These are phyloP conservation scores for Eriosoma lanigerum DNA, from an alignment of 1,140 invertebrate genomes.

Conservation along the genomic window DNA sequence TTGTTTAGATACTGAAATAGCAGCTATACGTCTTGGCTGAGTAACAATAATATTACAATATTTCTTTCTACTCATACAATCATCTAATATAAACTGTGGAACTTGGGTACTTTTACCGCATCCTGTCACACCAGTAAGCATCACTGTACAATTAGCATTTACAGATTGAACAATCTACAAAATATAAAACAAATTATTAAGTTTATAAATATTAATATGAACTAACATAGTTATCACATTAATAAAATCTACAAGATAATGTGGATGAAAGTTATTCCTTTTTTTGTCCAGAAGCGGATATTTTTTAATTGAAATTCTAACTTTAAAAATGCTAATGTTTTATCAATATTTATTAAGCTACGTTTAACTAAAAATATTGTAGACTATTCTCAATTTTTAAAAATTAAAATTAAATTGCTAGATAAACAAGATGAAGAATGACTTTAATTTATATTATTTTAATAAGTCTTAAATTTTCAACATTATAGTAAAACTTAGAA, in stretches of 20 bases:
- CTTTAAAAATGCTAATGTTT: no score
- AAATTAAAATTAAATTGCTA: no score
- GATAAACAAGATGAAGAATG: no score
- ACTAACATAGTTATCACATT: background rate
- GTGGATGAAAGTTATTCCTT: no score
- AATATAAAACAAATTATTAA: background rate
- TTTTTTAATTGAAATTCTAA: no score
- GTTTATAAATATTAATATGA: background rate
- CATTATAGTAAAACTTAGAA: no score
- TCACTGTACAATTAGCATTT: constrained; percentile 58
- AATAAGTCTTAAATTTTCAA: no score
- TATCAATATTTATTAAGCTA: no score
- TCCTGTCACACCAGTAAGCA: constrained; percentile 89
- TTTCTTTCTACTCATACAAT: constrained; percentile 63
- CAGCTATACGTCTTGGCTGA: constrained; percentile 83
- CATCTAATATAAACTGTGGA: constrained; percentile 84
- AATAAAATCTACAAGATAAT: background rate
- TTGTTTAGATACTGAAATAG: constrained; percentile 76
- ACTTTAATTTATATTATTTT: no score
- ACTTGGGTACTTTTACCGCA: constrained; percentile 80
- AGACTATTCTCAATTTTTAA: no score
- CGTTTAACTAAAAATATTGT: no score
- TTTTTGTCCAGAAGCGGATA: no score
- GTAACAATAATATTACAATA: constrained; percentile 84
- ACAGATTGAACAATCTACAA: constrained; percentile 27